Evolutionary conservation across 2,113 vertebrate species (phyloP).

Genomic region (Tachycineta bicolor): DNA sequence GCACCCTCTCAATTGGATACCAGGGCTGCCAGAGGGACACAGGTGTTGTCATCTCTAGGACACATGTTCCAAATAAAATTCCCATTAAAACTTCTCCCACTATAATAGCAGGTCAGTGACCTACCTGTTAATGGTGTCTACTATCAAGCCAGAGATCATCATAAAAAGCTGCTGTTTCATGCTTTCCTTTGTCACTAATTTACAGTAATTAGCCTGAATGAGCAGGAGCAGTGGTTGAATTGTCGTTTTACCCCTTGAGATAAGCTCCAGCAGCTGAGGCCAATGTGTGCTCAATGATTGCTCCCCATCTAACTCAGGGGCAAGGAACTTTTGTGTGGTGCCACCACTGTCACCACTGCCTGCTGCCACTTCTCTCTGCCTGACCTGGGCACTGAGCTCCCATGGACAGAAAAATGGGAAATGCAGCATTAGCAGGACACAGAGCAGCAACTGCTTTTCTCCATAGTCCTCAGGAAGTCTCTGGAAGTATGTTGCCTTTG

Average conservation of each 20-base stretch:
- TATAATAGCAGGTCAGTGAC: not conserved
- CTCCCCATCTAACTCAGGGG: not conserved
- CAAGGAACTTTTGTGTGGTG: not conserved
- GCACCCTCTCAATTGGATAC: not conserved
- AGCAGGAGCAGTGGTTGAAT: not conserved
- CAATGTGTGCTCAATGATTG: not conserved
- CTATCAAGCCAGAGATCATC: not conserved
- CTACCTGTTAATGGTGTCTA: not conserved
- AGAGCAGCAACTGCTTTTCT: not conserved
- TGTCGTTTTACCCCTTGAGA: not conserved
- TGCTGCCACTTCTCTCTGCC: not conserved
- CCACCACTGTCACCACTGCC: not conserved
- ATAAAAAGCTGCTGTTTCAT: not conserved
- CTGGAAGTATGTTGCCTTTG: not conserved
- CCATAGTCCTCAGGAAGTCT: not conserved
- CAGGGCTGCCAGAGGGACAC: not conserved
- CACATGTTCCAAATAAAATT: not conserved
- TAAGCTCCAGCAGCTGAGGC: not conserved
- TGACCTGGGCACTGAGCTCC: not conserved
- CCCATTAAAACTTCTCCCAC: not conserved
- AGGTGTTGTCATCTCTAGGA: not conserved
- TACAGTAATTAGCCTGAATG: not conserved
- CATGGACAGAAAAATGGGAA: not conserved
- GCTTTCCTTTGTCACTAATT: not conserved
- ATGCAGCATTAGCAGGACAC: not conserved